Evolutionary conservation across 37 sponge, comb jelly and placozoan genomes (phyloP).

Genomic region (Spongia lamella): DNA sequence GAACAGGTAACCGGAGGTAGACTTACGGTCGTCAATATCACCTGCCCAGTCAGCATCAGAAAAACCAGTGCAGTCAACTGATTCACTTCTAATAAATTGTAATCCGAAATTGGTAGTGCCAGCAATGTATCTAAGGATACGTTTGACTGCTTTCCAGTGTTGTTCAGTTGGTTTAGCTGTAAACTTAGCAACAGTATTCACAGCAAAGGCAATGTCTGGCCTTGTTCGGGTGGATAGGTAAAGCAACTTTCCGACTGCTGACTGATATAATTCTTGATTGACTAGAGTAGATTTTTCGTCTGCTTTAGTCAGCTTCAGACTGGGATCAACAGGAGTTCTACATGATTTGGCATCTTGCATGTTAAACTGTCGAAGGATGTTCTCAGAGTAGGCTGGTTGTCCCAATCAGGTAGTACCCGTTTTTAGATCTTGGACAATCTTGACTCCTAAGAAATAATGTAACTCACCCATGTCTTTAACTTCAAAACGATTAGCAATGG

Average conservation of each 20-base stretch:
- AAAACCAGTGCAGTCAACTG: slow-evolving; percentile 16
- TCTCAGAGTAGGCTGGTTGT: not conserved
- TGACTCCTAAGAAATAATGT: not conserved
- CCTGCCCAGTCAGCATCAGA: slow-evolving; percentile 40
- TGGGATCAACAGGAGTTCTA: not conserved
- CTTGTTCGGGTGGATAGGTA: slow-evolving; percentile 28
- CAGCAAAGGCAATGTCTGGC: slow-evolving; percentile 35
- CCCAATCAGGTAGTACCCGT: not conserved
- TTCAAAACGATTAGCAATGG: slow-evolving; percentile 12
- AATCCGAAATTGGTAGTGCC: slow-evolving; percentile 22
- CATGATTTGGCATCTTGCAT: not conserved
- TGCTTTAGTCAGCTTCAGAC: not conserved
- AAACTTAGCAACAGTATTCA: slow-evolving; percentile 39
- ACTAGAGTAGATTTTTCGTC: slow-evolving; percentile 1
- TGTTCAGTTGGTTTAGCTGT: slow-evolving; percentile 27
- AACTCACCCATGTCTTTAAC: not conserved
- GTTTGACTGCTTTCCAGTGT: slow-evolving; percentile 37
- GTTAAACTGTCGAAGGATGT: not conserved
- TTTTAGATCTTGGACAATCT: not conserved
- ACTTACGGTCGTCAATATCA: slow-evolving; percentile 29
- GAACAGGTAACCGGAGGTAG: slow-evolving; percentile 33
- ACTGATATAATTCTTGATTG: slow-evolving; percentile 24
- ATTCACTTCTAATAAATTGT: not conserved
- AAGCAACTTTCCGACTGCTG: slow-evolving; percentile 32
- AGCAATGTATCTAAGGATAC: slow-evolving; percentile 21